Percentiles rank a stretch among this genome's conserved stretches.
Conservation (phyloP, 2,113 vertebrate genomes). For the Nannospalax galili region DNA sequence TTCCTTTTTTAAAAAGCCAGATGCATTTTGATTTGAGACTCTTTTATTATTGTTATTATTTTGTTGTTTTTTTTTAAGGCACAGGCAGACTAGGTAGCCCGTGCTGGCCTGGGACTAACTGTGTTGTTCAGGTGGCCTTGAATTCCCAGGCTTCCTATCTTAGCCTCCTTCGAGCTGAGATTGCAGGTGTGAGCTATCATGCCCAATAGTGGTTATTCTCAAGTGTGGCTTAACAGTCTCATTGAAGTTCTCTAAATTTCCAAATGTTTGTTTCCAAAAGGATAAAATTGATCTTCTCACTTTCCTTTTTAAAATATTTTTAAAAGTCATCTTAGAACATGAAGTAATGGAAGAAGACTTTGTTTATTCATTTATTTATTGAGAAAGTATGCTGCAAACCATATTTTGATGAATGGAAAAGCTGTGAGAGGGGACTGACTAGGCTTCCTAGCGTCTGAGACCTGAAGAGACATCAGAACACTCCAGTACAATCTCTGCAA, state of each 20-base stretch:
- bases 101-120: not conserved
- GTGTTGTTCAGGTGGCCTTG: not conserved
- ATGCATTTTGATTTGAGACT: not conserved
- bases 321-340: not conserved
- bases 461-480: not conserved
- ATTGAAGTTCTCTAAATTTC: conserved; percentile 29
- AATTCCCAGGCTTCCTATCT: not conserved
- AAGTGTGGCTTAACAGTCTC: conserved; percentile 6
- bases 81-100: not conserved
- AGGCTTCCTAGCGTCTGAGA: not conserved
- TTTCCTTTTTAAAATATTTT: not conserved
- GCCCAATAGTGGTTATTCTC: not conserved
- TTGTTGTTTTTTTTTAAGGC: not conserved
- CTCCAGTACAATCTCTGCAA: not conserved
- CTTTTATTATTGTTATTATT: not conserved
- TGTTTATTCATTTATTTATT: conserved; percentile 8
- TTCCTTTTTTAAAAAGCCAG: conserved; percentile 21
- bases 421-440: not conserved
- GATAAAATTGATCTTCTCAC: conserved; percentile 11
- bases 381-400: not conserved
- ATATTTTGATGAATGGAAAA: not conserved
- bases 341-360: not conserved
- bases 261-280: conserved; percentile 48
- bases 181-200: not conserved
- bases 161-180: not conserved